Evolutionary conservation across 2,797 vertebrate genomes (phyloP).

Genomic region (Pseudomugil gertrudae): DNA sequence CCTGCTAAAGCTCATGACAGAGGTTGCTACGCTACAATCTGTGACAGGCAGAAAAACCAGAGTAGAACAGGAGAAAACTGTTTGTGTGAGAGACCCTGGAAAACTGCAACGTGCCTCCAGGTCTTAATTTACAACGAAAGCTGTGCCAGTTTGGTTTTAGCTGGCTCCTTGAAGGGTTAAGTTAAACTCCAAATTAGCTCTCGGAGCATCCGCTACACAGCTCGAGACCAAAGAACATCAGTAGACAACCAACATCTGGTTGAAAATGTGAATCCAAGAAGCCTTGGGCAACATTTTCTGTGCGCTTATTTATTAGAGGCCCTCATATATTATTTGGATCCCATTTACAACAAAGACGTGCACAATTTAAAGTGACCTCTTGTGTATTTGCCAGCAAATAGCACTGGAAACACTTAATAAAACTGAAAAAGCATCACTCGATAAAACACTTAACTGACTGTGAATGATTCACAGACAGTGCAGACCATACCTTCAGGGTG

Average conservation of each 20-base stretch:
- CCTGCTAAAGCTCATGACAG: conserved; percentile 27
- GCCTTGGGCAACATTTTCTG: conserved; percentile 17
- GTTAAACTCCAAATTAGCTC: conserved; percentile 41
- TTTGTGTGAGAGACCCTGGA: conserved; percentile 28
- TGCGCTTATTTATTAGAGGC: conserved; percentile 7
- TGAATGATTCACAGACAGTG: conserved; percentile 24
- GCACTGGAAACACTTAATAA: conserved; percentile 34
- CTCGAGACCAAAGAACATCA: conserved; percentile 10
- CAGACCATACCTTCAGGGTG: conserved; percentile 54
- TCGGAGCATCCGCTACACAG: conserved; percentile 1
- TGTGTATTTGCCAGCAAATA: conserved; percentile 20
- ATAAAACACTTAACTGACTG: conserved; percentile 46
- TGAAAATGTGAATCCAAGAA: conserved; percentile 16
- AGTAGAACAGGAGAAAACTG: background rate
- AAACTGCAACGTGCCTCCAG: conserved; percentile 32
- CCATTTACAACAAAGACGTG: conserved; percentile 22
- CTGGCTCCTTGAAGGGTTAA: conserved; percentile 15
- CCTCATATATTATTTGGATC: conserved; percentile 22
- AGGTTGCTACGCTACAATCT: conserved; percentile 42
- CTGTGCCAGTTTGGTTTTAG: background rate
- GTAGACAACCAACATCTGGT: conserved; percentile 12
- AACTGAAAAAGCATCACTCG: conserved; percentile 19
- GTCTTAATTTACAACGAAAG: conserved; percentile 45
- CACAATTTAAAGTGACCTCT: conserved; percentile 31
- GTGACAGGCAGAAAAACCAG: conserved; percentile 28